These are phyloP conservation scores for Eulithis testata DNA, from an alignment of 2,888 invertebrate genomes.

Conservation along the genomic window DNA sequence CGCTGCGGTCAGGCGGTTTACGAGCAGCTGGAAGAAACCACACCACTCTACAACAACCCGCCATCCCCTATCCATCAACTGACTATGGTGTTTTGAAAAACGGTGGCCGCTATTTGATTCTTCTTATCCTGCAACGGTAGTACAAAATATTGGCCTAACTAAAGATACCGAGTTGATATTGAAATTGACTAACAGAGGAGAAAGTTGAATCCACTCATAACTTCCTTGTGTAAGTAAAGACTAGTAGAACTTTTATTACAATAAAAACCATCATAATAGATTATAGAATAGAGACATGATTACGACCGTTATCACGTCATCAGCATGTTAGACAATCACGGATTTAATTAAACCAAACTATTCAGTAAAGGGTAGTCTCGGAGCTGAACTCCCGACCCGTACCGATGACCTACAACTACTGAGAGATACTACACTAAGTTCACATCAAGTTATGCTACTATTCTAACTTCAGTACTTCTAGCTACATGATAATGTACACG, in stretches of 20 bases:
- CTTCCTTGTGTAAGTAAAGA: no score
- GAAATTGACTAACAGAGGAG: no score
- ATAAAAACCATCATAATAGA: no score
- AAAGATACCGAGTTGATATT: no score
- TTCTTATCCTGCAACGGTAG: no score
- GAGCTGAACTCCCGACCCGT: slow-evolving; percentile 6
- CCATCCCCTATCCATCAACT: slow-evolving; percentile 19
- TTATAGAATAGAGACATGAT: neutral
- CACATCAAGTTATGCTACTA: neutral
- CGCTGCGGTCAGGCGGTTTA: slow-evolving; percentile 24
- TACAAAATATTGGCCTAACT: no score
- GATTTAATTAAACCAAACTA: slow-evolving; percentile 21
- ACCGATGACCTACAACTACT: slow-evolving; percentile 17
- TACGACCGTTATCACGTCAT: neutral
- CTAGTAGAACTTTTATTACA: no score
- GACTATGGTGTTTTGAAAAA: neutral
- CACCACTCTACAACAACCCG: slow-evolving; percentile 19
- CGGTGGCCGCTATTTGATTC: neutral
- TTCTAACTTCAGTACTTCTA: neutral
- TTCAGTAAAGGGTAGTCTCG: slow-evolving; percentile 23
- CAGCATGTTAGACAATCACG: neutral
- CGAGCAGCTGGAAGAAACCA: slow-evolving; percentile 26
- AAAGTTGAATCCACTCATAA: no score
- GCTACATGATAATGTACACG: no score
- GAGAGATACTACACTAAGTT: slow-evolving; percentile 5